Evolutionary conservation across 2,888 invertebrate genomes (phyloP), one percentile per base, ranked within the genome.

Genomic region (Andrena praecox): DNA sequence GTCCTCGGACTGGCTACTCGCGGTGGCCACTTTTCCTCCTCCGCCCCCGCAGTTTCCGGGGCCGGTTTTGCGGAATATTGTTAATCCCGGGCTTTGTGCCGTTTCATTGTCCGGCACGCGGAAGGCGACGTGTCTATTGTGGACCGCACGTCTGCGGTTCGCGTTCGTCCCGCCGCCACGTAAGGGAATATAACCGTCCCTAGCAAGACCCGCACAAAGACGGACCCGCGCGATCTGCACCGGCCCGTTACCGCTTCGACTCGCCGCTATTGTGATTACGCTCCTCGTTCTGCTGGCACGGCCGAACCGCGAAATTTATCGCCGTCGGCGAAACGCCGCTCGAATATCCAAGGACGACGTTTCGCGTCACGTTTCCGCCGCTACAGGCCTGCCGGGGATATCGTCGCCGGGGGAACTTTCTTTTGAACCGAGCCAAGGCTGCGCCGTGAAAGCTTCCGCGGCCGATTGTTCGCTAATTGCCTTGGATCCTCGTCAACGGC

Each of bases 41-140:
- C 33, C 67, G 42, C 42, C 56, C n/a, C 24, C 29, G 50, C 20
- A n/a, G 16, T 48, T 48, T 50, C 59, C 48, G 20, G 33, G 16
- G 1, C 64, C 42, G 64, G 52, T 78, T 85, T 78, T 69, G 75
- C 80, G 66, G 78, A 87, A 87, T 87, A 87, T 87, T 82, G 85
- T 83, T 87, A 87, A 87, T 87, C 79, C 72, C 54, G 64, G 29
- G 66, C 77, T 85, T 87, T 87, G 78, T 87, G 63, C 72, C 20
- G 70, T 77, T 71, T 85, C 80, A 82, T 87, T 87, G 82, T 87
- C 77, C 80, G 8, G 75, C 48, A 77, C 74, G 67, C 60, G 72
- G 76, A 87, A 83, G 85, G 70, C 77, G 85, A 87, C 78, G 68
- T 87, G 80, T 80, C 77, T 79, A 87, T 87, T 87, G 85, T 87